Evolutionary conservation across 30 jellyfish, hydroid and myxozoan genomes (phyloP), one percentile per base, ranked within the genome.

Genomic region (Chironex yamaguchii): DNA sequence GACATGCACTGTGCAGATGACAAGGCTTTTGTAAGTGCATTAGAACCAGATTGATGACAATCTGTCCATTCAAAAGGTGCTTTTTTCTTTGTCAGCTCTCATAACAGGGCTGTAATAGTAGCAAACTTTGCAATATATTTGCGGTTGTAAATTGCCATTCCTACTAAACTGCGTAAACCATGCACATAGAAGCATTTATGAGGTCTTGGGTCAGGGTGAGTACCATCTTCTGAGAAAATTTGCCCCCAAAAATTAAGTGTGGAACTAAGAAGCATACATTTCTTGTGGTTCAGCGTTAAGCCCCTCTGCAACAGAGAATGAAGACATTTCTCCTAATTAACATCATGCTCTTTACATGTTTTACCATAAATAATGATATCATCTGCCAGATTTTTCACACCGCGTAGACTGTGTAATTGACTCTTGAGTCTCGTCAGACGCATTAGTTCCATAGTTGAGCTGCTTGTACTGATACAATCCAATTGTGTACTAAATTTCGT

Each of bases 141-240:
- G 36, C 62, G 22, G 52, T 80, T 53, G 34, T 78, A 78, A 29
- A 33, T 78, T 32, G 89, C 89, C 89, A 78, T 78, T 26, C 89
- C 87, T 3, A 70, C 71, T 20, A 83, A 68, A 30, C 80, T 58
- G 22, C 87, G 21, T 20, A 83, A 80, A 4, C 71, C 93, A 9
- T 49, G 67, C 21, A 53, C 67, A n/a, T n/a, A n/a, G n/a, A n/a
- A n/a, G n/a, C n/a, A n/a, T n/a, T n/a, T n/a, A n/a, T n/a, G n/a
- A n/a, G n/a, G n/a, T n/a, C n/a, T n/a, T 48, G 62, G 62, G 62
- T 48, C 62, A 9, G 62, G 62, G n/a, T 48, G 62, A 12, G n/a
- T 48, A 9, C 62, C 62, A 9, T 48, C 14, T 12, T 48, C 62
- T 9, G 62, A 48, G 62, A 48, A 48, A 9, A 48, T n/a, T 12